phyloP scores from a whole-genome alignment of 2,888 invertebrate genomes.

The Julus scanicus region DNA sequence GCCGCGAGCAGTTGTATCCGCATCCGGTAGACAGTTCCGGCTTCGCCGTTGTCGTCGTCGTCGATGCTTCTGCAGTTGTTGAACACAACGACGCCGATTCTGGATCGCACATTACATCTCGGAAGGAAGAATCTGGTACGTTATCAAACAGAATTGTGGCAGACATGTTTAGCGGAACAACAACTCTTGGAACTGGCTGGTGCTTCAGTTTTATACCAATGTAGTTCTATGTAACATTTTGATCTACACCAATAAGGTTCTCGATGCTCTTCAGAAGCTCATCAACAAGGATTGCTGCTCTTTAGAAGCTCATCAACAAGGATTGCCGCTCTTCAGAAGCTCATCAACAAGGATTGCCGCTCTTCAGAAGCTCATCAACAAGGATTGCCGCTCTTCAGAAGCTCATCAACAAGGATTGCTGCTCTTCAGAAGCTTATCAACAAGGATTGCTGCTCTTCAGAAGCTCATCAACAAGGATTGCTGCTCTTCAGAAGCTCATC shows the following conservation, averaged over 20 bases:
- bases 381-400: too few species aligned
- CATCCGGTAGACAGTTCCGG: background rate
- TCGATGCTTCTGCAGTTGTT: background rate
- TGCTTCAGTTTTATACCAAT: background rate
- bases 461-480: too few species aligned
- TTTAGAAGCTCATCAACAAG: too few species aligned
- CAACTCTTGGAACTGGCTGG: background rate
- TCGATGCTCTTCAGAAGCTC: background rate
- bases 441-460: too few species aligned
- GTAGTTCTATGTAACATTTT: background rate
- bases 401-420: too few species aligned
- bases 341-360: too few species aligned
- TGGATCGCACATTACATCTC: background rate
- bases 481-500: too few species aligned
- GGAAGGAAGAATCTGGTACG: background rate
- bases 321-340: too few species aligned
- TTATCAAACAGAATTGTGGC: background rate
- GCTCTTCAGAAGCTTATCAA: too few species aligned
- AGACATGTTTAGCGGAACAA: background rate
- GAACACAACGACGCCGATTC: background rate
- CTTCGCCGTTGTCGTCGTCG: background rate
- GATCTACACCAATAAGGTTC: background rate
- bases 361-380: too few species aligned
- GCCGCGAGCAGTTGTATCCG: slow-evolving; percentile 52
- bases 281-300: too few species aligned